Evolutionary conservation across 1,140 invertebrate species (phyloP), one percentile per base, ranked within the genome.

Genomic region (Uloborus diversus): DNA sequence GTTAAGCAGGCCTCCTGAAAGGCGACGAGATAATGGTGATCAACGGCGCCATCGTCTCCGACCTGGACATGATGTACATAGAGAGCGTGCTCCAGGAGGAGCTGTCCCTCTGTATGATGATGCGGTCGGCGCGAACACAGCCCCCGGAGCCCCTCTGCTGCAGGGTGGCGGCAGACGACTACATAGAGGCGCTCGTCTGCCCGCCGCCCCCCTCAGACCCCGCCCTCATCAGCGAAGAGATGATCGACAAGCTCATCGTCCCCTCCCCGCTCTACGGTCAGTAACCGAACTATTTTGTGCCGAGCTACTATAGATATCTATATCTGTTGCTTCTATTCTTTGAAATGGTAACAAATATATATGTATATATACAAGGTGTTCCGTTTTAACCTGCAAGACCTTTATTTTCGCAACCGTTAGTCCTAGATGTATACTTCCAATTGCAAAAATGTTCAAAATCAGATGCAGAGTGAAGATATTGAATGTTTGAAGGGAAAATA

Each of bases 21-120:
- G 93, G 95, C 83, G 97, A 99, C 88, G 96, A 99, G 88, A 97
- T 99, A 86, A 96, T 99, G 91, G 96, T 99, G 84, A 97, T 99
- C 87, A 99, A 99, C 89, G 95, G 96, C 80, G 95, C 96, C 80
- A 95, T 98, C 85, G 96, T 99, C 56, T 96, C 94, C 81, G 96
- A 99, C 88, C 90, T 99, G 87, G 96, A 99, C 90, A 99, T 99
- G 96, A 98, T 99, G 94, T 98, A 97, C 89, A 91, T 99, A 85
- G 97, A 98, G 87, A 93, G 92, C 85, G 94, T 98, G 37, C 90
- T 99, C 79, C 95, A 98, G 88, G 96, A 98, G 87, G 96, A 97
- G 85, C 90, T 96, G 37, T 93, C 94, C 23, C 90, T 99, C 14
- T 96, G 95, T 88, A 94, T 98, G 92, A 98, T 97, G 93, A 96